Evolutionary conservation across 1,140 invertebrate genomes (phyloP).

Genomic region (Mactra quadrangularis): DNA sequence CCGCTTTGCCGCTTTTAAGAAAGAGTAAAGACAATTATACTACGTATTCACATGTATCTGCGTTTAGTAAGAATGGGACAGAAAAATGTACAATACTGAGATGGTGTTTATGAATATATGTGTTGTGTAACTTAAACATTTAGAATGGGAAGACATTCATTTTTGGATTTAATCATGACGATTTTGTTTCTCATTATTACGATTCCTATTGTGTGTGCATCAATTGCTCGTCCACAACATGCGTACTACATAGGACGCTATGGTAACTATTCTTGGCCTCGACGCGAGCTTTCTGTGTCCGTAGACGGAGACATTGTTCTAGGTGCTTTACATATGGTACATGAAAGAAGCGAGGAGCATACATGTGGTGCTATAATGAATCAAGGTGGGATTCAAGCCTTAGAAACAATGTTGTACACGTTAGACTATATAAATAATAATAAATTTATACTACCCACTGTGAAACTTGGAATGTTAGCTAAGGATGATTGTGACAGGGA

Average conservation of each 20-base stretch:
- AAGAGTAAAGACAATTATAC: too few species aligned
- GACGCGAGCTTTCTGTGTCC: conserved; percentile 91
- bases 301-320: conserved; percentile 91
- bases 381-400: conserved; percentile 93
- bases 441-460: conserved; percentile 87
- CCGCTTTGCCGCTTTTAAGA: too few species aligned
- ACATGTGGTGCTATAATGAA: conserved; percentile 97
- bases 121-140: too few species aligned
- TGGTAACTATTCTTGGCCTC: conserved; percentile 88
- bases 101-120: too few species aligned
- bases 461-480: conserved; percentile 93
- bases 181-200: too few species aligned
- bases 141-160: too few species aligned
- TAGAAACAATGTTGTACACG: conserved; percentile 97
- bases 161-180: too few species aligned
- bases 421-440: conserved; percentile 91
- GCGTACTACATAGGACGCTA: conserved; percentile 53
- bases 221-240: conserved; percentile 47
- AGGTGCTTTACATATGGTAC: conserved; percentile 97
- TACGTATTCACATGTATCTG: too few species aligned
- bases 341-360: conserved; percentile 92
- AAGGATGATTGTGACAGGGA: conserved; percentile 98
- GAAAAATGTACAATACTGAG: too few species aligned
- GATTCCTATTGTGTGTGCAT: too few species aligned
- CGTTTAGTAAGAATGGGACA: too few species aligned